These are phyloP conservation scores for Tenthredo mesomela DNA, from an alignment of 2,888 invertebrate species.

Conservation along the genomic window DNA sequence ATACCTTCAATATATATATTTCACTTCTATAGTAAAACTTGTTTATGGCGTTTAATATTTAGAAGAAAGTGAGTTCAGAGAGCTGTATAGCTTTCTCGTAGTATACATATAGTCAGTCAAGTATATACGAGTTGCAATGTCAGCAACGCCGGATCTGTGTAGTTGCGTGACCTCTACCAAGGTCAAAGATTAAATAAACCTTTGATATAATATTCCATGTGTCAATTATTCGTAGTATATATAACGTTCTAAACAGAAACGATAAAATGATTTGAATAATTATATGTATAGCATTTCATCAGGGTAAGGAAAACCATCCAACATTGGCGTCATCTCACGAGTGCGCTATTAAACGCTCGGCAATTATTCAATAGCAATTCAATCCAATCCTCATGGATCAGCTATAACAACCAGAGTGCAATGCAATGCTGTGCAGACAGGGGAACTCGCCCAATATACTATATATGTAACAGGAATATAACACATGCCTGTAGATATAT, in stretches of 20 bases:
- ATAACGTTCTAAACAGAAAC: neutral
- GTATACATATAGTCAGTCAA: neutral
- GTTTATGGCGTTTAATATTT: neutral
- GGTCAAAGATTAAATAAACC: neutral
- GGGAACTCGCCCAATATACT: neutral
- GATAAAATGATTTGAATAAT: neutral
- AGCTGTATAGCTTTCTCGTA: neutral
- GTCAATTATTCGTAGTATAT: neutral
- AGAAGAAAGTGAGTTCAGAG: neutral
- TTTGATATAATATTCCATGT: neutral
- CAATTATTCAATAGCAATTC: conserved; percentile 48
- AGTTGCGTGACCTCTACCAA: conserved; percentile 26
- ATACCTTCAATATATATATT: too few relatives aligned
- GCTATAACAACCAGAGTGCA: neutral
- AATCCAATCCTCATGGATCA: conserved; percentile 11
- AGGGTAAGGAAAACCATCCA: neutral
- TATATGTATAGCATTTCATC: neutral
- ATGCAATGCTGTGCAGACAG: neutral
- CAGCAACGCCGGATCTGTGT: neutral
- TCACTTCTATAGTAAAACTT: too few relatives aligned
- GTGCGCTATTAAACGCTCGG: neutral
- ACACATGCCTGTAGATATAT: neutral
- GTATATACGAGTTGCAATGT: neutral
- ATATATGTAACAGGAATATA: neutral
- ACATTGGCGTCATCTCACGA: conserved; percentile 7